Percentiles rank a stretch among this genome's conserved stretches.
Evolutionary conservation across 2,797 vertebrate genomes (phyloP).

Genomic region (Heliangelus exortis): DNA sequence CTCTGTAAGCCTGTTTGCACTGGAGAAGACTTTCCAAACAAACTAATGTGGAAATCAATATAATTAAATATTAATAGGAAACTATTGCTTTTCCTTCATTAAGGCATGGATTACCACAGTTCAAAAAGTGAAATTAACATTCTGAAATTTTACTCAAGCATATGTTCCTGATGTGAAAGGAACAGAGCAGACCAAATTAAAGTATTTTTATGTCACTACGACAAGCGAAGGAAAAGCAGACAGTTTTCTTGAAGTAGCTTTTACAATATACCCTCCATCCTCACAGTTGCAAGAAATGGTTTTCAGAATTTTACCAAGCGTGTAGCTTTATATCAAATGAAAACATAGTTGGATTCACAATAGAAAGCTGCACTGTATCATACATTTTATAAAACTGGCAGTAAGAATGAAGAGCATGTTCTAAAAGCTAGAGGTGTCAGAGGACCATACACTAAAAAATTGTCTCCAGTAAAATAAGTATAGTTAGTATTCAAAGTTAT

Average conservation of each 20-base stretch:
- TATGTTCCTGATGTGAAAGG: neutral
- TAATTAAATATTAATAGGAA: neutral
- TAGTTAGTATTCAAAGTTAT: constrained; percentile 66
- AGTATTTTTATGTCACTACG: neutral
- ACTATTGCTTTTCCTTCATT: constrained; percentile 10
- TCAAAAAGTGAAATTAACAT: neutral
- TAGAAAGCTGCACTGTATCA: neutral
- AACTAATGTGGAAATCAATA: neutral
- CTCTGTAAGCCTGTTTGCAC: neutral
- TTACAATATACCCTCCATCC: constrained; percentile 62
- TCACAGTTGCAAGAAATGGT: neutral
- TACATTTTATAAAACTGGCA: neutral
- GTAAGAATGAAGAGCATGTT: constrained; percentile 52
- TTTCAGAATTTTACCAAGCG: neutral
- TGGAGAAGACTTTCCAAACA: neutral
- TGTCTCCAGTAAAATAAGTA: constrained; percentile 51
- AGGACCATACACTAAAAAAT: constrained; percentile 11
- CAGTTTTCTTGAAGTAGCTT: constrained; percentile 31
- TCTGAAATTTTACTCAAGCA: neutral
- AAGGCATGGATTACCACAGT: neutral
- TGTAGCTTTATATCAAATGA: neutral
- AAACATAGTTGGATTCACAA: neutral
- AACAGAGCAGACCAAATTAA: neutral
- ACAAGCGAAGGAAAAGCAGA: constrained; percentile 29
- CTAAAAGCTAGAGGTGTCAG: constrained; percentile 29